Evolutionary conservation across 1,140 invertebrate species (phyloP).

Genomic region (Ectropis grisescens): DNA sequence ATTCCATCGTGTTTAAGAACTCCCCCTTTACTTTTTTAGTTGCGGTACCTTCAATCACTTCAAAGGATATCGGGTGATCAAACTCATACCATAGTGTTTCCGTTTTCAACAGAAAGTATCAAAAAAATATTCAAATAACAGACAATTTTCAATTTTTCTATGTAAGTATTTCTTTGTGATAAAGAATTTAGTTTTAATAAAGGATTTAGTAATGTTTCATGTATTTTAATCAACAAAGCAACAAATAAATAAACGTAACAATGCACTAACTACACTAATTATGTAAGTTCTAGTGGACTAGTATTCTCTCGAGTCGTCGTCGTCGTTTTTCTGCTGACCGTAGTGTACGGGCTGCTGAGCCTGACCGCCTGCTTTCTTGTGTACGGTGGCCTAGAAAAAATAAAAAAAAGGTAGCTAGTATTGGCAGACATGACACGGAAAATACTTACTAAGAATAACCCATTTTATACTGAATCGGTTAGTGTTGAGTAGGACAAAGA

Average conservation of each 20-base stretch:
- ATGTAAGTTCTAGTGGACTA: conserved; percentile 23
- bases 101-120: conserved; percentile 23
- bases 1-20: too few species aligned
- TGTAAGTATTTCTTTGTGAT: too few species aligned
- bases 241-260: conserved; percentile 38
- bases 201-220: too few species aligned
- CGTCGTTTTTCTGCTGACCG: conserved; percentile 30
- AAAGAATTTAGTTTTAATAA: too few species aligned
- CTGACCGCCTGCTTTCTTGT: conserved; percentile 45
- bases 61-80: conserved; percentile 29
- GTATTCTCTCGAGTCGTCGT: conserved; percentile 46
- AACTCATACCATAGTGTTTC: conserved; percentile 37
- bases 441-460: too few species aligned
- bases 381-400: conserved; percentile 53
- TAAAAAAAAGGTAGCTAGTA: conserved; percentile 4
- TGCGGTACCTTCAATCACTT: conserved; percentile 37
- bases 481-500: too few species aligned
- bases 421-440: too few species aligned
- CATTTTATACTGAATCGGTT: too few species aligned
- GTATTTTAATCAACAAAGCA: conserved; percentile 2
- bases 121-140: conserved; percentile 19
- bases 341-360: conserved; percentile 33
- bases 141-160: conserved; percentile 2
- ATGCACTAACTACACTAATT: conserved; percentile 13
- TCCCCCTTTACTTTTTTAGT: too few species aligned